Percentiles rank a stretch among this genome's conserved stretches.
Evolutionary conservation across 2,113 vertebrate species (phyloP).

Genomic region (Gambusia affinis): DNA sequence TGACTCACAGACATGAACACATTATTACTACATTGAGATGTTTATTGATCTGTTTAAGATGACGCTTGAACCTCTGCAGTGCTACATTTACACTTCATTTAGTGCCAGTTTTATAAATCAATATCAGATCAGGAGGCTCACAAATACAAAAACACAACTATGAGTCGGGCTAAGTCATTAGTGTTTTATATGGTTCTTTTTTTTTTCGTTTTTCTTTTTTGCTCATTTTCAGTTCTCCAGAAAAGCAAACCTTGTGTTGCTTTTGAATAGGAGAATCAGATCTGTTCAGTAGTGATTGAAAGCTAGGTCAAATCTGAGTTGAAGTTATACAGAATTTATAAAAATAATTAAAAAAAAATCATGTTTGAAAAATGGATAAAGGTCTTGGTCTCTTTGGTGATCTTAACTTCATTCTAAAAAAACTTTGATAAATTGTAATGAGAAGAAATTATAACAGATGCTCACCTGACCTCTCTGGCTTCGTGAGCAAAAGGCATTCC

Average conservation of each 20-base stretch:
- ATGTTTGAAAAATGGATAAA: neutral
- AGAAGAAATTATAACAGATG: no score
- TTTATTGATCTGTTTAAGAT: neutral
- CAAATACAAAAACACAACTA: rapidly evolving
- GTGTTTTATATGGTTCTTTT: neutral
- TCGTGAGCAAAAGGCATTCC: no score
- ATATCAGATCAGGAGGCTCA: neutral
- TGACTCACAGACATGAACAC: neutral
- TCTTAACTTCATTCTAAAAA: neutral
- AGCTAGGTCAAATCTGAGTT: neutral
- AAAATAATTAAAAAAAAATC: neutral
- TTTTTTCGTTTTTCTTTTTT: no score
- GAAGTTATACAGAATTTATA: neutral
- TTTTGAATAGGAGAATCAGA: neutral
- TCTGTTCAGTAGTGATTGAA: neutral
- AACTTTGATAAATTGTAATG: no score
- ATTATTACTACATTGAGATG: neutral
- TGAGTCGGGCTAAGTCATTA: no score
- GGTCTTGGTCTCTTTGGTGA: neutral
- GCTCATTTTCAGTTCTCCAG: neutral
- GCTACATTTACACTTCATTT: slow-evolving; percentile 1
- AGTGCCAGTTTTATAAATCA: neutral
- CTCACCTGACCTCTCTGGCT: no score
- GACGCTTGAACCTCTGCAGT: rapidly evolving
- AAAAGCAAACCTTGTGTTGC: neutral